Evolutionary conservation across 2,113 vertebrate genomes (phyloP), one percentile per base, ranked within the genome.

Genomic region (Castor canadensis): DNA sequence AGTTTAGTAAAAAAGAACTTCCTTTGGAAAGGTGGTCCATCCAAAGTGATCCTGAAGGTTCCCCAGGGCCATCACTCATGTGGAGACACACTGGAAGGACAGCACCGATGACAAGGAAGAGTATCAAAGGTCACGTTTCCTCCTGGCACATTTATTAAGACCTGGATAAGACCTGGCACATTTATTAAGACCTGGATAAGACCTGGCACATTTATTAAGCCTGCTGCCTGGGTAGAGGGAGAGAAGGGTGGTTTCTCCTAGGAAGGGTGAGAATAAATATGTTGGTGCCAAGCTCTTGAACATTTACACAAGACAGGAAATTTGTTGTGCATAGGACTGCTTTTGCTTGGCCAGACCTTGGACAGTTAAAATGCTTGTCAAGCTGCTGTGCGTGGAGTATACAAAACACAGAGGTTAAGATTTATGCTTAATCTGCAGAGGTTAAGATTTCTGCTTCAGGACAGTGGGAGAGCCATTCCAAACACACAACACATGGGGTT

Each of bases 201-300:
- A 4, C 8, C 8, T n/a, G n/a, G n/a, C n/a, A n/a, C n/a, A n/a
- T n/a, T n/a, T n/a, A n/a, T n/a, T 24, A 60, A 83, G 32, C 58
- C 86, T 81, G 71, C 60, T 54, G 38, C 35, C 60, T 66, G 56
- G 77, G 38, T 35, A 64, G 76, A 56, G 26, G 81, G 75, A 49
- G 79, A 91, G 10, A 54, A 58, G 45, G n/a, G 1, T 79, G 69
- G 77, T 32, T 95, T 60, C 83, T 94, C 94, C 67, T 87, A 96
- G 72, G 90, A 94, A 94, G 80, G 60, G 67, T 84, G 71, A 89
- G 82, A 69, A 93, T 45, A 97, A 92, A 95, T 85, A 80, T 9
- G 5, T 40, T 67, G 95, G 92, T 96, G 97, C 96, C 97, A 79
- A 69, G 64, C 72, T 93, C 85, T 88, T 60, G 81, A 93, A 92